A percentile compares a stretch with the other conserved stretches of the same genome.
phyloP scores from a whole-genome alignment of 1,140 invertebrate species.

The Phymorhynchus buccinoides region DNA sequence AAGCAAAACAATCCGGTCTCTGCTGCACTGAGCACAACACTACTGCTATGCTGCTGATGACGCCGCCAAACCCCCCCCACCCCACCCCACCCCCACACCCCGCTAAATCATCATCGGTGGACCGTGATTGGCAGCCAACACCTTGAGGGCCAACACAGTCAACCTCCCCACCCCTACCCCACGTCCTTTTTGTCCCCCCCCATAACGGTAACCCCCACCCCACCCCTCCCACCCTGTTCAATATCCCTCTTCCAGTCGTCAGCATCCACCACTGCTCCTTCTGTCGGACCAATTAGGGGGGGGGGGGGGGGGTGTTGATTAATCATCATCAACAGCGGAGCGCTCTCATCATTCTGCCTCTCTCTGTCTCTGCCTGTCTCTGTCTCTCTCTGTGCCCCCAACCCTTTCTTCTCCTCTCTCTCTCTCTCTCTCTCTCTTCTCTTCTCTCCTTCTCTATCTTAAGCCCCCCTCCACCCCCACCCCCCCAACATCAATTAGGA shows the following conservation, averaged over 20 bases:
- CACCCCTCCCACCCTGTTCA: too few species aligned
- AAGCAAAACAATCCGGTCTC: not conserved
- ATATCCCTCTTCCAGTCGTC: too few species aligned
- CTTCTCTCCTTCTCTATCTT: not conserved
- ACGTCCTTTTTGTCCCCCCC: not conserved
- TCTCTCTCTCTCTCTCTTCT: not conserved
- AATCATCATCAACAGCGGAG: conserved; percentile 42
- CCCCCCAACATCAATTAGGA: conserved; percentile 36
- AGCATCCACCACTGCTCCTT: not conserved
- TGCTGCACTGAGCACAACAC: too few species aligned
- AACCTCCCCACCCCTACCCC: not conserved
- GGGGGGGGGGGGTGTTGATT: conserved; percentile 35
- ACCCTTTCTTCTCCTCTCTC: not conserved
- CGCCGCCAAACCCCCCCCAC: too few species aligned
- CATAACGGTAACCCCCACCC: too few species aligned
- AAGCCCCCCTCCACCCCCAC: conserved; percentile 19
- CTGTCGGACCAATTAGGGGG: not conserved
- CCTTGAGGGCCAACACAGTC: conserved; percentile 28
- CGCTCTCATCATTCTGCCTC: too few species aligned
- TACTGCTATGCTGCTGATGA: too few species aligned
- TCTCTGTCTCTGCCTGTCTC: not conserved
- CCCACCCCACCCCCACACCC: too few species aligned
- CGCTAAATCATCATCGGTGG: not conserved
- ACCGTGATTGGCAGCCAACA: conserved; percentile 34
- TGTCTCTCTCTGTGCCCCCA: too few species aligned